These are phyloP conservation scores for Gambusia affinis DNA, from an alignment of 2,113 vertebrate species.

Conservation along the genomic window DNA sequence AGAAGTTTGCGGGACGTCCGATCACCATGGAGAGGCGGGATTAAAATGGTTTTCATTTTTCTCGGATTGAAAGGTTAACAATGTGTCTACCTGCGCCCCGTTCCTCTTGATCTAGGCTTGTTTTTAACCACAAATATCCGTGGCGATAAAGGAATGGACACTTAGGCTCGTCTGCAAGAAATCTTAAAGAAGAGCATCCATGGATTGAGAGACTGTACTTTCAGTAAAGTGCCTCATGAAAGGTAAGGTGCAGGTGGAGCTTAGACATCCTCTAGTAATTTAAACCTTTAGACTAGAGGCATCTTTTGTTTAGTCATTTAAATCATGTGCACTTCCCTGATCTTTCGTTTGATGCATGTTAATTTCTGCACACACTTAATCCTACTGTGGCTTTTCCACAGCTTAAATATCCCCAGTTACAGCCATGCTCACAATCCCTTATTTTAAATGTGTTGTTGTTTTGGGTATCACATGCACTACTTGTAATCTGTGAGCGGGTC, in stretches of 20 bases:
- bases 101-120: slow-evolving; percentile 6
- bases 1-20: slow-evolving; percentile 8
- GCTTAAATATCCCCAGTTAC: neutral
- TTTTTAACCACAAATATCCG: neutral
- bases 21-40: slow-evolving; percentile 14
- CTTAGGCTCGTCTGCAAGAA: slow-evolving; percentile 4
- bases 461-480: slow-evolving; percentile 25
- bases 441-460: slow-evolving; percentile 48
- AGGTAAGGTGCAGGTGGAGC: slow-evolving; percentile 60
- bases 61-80: slow-evolving; percentile 12
- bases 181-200: slow-evolving; percentile 49
- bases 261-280: slow-evolving; percentile 18
- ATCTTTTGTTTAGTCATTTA: neutral
- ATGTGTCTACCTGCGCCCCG: slow-evolving; percentile 55
- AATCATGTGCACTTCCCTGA: neutral
- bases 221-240: slow-evolving; percentile 73
- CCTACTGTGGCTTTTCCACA: neutral
- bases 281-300: neutral
- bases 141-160: slow-evolving; percentile 7
- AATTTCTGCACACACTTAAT: neutral
- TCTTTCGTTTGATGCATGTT: neutral
- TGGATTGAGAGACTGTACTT: slow-evolving; percentile 68
- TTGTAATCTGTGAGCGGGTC: slow-evolving; percentile 17
- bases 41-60: slow-evolving; percentile 17
- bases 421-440: neutral